Evolutionary conservation across 2,113 vertebrate species (phyloP), one percentile per base, ranked within the genome.

Genomic region (Chloroceryle aenea): DNA sequence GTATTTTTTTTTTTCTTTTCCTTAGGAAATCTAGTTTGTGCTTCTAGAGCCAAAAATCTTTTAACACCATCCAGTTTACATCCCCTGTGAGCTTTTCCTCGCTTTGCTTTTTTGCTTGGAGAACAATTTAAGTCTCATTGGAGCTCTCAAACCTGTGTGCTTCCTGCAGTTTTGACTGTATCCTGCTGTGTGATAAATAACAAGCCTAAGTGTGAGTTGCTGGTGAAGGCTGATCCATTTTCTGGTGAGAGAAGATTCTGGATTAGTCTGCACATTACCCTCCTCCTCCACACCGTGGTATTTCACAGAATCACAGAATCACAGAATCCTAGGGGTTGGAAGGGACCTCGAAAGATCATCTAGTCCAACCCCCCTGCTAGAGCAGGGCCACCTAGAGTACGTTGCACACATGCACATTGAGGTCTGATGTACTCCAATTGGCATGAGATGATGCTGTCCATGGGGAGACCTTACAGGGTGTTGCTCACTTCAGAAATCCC

Each of bases 171-270:
- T 87, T 84, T 91, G 61, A 73, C 23, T 66, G 30, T 66, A 53
- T 84, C 47, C 32, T 52, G 2, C 62, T 43, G 48, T 62, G 23
- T 84, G 91, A 72, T 58, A 93, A 96, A 87, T 95, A 93, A 90
- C 45, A 12, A 92, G 34, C 12, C n/a, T 69, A 67, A 58, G 79
- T 68, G 74, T 61, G 72, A 71, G 36, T 50, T 78, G 20, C 50
- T 92, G 79, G 30, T 22, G 79, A 64, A 91, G 32, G 14, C 9
- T 67, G 73, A 56, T 34, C 47, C 26, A n/a, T 66, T 87, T 77
- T 68, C 43, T 52, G 43, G 25, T 43, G 52, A 88, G 32, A 75
- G 47, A 79, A n/a, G 42, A 26, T 58, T 72, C 40, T 36, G 12
- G 18, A n/a, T 64, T 19, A 43, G 12, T 40, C 11, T 56, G 32